phyloP scores from a whole-genome alignment of 2,113 vertebrate genomes.

The Triplophysa rosa region DNA sequence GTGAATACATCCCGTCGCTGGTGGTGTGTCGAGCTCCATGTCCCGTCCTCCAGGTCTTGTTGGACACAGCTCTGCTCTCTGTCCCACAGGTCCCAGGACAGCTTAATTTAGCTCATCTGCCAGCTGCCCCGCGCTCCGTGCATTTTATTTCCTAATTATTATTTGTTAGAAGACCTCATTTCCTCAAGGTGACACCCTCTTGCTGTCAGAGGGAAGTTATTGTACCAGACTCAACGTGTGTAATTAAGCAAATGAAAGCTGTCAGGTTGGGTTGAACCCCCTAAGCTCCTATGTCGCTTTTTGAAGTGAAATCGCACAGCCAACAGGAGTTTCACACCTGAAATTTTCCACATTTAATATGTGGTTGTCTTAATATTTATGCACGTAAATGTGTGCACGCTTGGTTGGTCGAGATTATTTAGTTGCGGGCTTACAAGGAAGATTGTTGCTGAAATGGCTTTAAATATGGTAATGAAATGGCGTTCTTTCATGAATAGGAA shows the following conservation, averaged over 20 bases:
- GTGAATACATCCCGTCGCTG: background rate
- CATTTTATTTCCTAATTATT: slow-evolving; percentile 57
- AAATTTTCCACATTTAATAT: background rate
- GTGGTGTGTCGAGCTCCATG: background rate
- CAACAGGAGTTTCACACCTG: background rate
- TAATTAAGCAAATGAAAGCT: slow-evolving; percentile 61
- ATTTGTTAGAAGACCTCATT: slow-evolving; percentile 54
- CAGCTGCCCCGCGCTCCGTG: slow-evolving; percentile 41
- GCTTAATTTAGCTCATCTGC: slow-evolving; percentile 43
- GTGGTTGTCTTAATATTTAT: background rate
- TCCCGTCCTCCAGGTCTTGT: slow-evolving; percentile 25
- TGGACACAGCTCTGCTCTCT: slow-evolving; percentile 26
- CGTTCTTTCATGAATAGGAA: slow-evolving; percentile 44
- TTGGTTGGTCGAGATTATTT: slow-evolving; percentile 3
- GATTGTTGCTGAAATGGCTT: background rate
- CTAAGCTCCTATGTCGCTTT: background rate
- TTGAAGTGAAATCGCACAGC: background rate
- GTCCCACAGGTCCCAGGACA: slow-evolving; percentile 23
- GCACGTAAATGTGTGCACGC: slow-evolving; percentile 23
- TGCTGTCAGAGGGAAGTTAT: slow-evolving; percentile 37
- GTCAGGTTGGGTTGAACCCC: slow-evolving; percentile 37
- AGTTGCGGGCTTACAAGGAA: background rate
- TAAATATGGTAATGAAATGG: slow-evolving; percentile 36
- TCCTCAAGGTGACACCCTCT: slow-evolving; percentile 57
- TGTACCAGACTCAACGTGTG: slow-evolving; percentile 47